A percentile compares a stretch with the other conserved stretches of the same genome.
Conservation (phyloP, 2,888 invertebrate genomes). For the Acronicta alni region DNA sequence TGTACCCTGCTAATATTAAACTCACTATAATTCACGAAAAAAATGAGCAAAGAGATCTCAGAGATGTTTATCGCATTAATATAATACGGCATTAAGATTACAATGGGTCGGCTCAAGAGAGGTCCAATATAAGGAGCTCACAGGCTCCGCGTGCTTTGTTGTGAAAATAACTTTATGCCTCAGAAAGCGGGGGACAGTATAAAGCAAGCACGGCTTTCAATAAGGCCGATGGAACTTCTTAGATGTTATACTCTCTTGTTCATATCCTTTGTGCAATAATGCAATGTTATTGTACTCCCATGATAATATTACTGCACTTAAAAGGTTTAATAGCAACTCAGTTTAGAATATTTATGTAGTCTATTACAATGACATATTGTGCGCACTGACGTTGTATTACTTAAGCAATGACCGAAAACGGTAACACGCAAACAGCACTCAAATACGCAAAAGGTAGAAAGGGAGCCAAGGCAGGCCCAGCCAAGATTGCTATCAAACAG, state of each 20-base stretch:
- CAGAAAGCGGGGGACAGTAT: conserved; percentile 80
- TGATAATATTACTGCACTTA: conserved; percentile 51
- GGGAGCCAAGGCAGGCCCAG: conserved; percentile 63
- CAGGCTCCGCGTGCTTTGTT: conserved; percentile 84
- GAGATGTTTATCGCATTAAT: conserved; percentile 89
- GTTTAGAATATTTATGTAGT: conserved; percentile 49
- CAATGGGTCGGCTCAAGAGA: conserved; percentile 87
- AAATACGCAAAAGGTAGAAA: conserved; percentile 65
- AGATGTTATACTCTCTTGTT: conserved; percentile 76
- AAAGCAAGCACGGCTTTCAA: conserved; percentile 82
- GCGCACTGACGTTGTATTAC: conserved; percentile 50
- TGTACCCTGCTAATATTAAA: conserved; percentile 81
- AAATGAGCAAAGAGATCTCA: conserved; percentile 77
- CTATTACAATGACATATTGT: conserved; percentile 53
- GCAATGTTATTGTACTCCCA: conserved; percentile 71
- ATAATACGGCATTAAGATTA: conserved; percentile 88
- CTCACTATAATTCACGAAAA: conserved; percentile 77
- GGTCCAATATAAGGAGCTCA: conserved; percentile 87
- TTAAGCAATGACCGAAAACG: conserved; percentile 59
- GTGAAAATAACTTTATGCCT: conserved; percentile 88
- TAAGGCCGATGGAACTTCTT: conserved; percentile 83
- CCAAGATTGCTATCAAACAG: conserved; percentile 73
- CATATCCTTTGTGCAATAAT: conserved; percentile 81
- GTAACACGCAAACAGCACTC: conserved; percentile 59
- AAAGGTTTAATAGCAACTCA: conserved; percentile 51